These are phyloP conservation scores for Acleris sparsana DNA, from an alignment of 2,888 invertebrate genomes.

Conservation along the genomic window DNA sequence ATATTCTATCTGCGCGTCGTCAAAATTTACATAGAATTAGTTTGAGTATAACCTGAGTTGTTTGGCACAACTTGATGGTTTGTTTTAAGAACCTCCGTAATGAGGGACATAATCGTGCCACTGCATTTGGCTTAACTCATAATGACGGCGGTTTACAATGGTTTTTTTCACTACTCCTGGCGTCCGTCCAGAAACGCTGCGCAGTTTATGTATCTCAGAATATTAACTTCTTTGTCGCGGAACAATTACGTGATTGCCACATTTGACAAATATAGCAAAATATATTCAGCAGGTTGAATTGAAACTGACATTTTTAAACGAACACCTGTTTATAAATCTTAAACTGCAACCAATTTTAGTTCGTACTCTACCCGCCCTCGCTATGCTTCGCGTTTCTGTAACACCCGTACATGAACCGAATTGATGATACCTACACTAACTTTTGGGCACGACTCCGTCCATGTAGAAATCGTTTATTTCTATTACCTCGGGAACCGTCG, in stretches of 20 bases:
- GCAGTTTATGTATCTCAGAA: conserved; percentile 41
- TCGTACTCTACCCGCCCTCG: no score
- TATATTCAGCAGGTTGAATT: not conserved
- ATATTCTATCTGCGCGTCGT: no score
- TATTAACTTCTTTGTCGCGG: conserved; percentile 22
- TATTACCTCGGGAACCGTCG: no score
- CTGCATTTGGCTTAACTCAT: conserved; percentile 44
- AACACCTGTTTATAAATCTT: not conserved
- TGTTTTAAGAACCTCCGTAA: conserved; percentile 8
- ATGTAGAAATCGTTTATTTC: no score
- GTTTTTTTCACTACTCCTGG: conserved; percentile 50
- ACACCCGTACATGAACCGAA: no score
- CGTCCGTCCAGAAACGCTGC: conserved; percentile 49
- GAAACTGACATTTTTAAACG: not conserved
- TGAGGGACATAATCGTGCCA: conserved; percentile 38
- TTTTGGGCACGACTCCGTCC: no score
- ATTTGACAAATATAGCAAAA: not conserved
- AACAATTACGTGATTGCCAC: conserved; percentile 22
- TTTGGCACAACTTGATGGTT: not conserved
- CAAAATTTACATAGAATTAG: not conserved
- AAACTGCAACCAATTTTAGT: no score
- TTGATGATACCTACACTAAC: no score
- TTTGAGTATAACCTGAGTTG: not conserved
- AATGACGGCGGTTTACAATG: conserved; percentile 43
- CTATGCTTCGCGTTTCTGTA: no score